These are phyloP conservation scores for Nemotelus pantherinus DNA, from an alignment of 2,888 invertebrate genomes.

Conservation along the genomic window DNA sequence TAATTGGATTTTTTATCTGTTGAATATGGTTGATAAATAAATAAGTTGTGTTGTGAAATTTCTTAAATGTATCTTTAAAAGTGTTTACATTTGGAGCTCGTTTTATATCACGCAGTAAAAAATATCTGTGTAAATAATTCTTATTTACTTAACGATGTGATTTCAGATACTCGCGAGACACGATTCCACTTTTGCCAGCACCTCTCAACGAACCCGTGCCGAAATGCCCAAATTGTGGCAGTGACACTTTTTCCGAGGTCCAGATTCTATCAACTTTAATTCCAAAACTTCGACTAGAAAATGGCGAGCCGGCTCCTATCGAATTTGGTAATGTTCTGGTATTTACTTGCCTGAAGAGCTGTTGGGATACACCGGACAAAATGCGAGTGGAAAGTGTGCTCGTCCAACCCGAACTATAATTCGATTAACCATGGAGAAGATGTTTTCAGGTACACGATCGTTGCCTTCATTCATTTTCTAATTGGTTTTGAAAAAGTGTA, in stretches of 20 bases:
- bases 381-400: constrained; percentile 77
- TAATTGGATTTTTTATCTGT: too few relatives aligned
- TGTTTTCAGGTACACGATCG: not conserved
- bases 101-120: too few relatives aligned
- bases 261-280: constrained; percentile 86
- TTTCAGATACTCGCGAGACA: constrained; percentile 79
- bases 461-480: not conserved
- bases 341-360: constrained; percentile 84
- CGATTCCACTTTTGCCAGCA: constrained; percentile 75
- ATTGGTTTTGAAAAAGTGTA: not conserved
- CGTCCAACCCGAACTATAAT: constrained; percentile 75
- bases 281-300: constrained; percentile 72
- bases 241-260: constrained; percentile 79
- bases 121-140: too few relatives aligned
- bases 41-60: too few relatives aligned
- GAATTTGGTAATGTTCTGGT: constrained; percentile 90
- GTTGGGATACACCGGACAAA: constrained; percentile 79
- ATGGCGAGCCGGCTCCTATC: constrained; percentile 68
- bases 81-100: too few relatives aligned
- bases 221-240: constrained; percentile 76
- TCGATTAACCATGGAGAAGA: not conserved
- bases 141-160: not conserved
- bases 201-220: constrained; percentile 68
- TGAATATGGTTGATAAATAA: too few relatives aligned
- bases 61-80: too few relatives aligned